Evolutionary conservation across 1,140 invertebrate species (phyloP).

Genomic region (Cherax destructor): DNA sequence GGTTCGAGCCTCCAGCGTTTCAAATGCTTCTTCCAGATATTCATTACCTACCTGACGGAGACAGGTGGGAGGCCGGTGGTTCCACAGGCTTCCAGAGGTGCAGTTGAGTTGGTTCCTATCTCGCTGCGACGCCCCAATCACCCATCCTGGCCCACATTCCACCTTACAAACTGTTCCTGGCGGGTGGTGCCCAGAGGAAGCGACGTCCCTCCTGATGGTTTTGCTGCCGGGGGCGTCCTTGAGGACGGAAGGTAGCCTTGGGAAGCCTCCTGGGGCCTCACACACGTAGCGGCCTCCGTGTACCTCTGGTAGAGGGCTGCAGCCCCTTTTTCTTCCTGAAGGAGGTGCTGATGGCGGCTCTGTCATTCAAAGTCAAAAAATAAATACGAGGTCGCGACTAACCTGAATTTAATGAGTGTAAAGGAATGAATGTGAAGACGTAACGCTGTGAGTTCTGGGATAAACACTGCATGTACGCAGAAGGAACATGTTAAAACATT

Average conservation of each 20-base stretch:
- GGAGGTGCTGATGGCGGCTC: neutral
- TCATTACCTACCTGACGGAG: conserved; percentile 10
- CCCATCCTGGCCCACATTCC: conserved; percentile 2
- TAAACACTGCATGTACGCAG: no score
- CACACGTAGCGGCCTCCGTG: conserved; percentile 8
- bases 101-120: conserved; percentile 10
- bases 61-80: conserved; percentile 19
- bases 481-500: no score
- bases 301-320: conserved; percentile 7
- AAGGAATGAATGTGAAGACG: no score
- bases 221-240: neutral
- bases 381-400: no score
- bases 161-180: conserved; percentile 2
- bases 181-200: neutral
- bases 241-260: neutral
- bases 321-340: neutral
- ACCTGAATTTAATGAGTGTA: no score
- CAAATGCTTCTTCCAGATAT: no score
- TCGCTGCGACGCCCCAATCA: conserved; percentile 4
- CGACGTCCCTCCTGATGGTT: neutral
- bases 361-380: neutral
- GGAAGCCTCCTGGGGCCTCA: neutral
- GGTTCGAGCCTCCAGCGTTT: no score
- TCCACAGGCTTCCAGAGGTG: conserved; percentile 8
- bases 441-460: no score